Percentiles rank a stretch among this genome's conserved stretches.
These are phyloP conservation scores for Alauda arvensis DNA, from an alignment of 2,797 vertebrate species.

Conservation along the genomic window DNA sequence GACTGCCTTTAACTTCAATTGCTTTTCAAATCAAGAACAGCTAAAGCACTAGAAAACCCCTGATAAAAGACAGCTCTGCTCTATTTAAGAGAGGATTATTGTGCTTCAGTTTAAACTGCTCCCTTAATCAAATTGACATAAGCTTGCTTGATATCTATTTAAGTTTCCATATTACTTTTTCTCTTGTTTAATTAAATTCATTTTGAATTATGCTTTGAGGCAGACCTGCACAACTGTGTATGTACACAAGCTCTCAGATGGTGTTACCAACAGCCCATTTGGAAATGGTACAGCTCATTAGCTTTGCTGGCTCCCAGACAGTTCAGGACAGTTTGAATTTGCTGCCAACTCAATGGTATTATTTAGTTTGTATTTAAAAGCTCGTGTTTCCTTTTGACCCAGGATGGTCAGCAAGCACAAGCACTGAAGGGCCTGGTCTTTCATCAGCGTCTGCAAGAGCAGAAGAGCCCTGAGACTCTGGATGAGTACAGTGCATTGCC, in stretches of 20 bases:
- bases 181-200: constrained; percentile 25
- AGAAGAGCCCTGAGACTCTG: constrained; percentile 32
- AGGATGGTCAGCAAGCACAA: constrained; percentile 12
- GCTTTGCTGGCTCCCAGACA: constrained; percentile 51
- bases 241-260: constrained; percentile 40
- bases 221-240: constrained; percentile 13
- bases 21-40: not conserved
- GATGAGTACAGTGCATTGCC: constrained; percentile 7
- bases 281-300: constrained; percentile 61
- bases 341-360: constrained; percentile 36
- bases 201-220: constrained; percentile 28
- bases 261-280: constrained; percentile 40
- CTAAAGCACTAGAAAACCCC: not conserved
- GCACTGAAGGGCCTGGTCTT: constrained; percentile 42
- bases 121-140: constrained; percentile 26
- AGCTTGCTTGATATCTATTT: constrained; percentile 25
- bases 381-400: constrained; percentile 55
- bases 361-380: constrained; percentile 46
- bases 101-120: constrained; percentile 22
- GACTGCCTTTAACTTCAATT: not conserved
- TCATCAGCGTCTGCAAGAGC: constrained; percentile 30
- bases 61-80: not conserved
- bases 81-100: constrained; percentile 21
- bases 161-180: constrained; percentile 26
- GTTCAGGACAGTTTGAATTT: constrained; percentile 47